Conservation (phyloP, 2,113 vertebrate genomes). For the Brienomyrus longianalis region DNA sequence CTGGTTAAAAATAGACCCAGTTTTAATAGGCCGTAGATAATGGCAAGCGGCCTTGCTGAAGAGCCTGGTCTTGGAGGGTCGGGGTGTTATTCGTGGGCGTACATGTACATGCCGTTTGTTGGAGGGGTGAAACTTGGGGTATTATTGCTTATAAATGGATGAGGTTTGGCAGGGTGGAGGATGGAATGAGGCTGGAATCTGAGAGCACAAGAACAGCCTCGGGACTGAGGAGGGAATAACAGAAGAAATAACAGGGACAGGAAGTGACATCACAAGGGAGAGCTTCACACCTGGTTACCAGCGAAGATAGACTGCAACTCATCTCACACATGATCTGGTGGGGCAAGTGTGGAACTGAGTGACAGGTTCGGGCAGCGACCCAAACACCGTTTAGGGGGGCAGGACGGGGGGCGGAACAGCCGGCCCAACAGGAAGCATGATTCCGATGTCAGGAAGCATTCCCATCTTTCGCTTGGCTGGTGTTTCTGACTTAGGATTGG, state of each 20-base stretch:
- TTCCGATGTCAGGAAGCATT: not conserved
- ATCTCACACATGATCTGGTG: slow-evolving; percentile 18
- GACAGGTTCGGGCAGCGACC: slow-evolving; percentile 42
- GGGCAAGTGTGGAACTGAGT: slow-evolving; percentile 36
- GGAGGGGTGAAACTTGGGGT: not conserved
- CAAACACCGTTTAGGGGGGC: slow-evolving; percentile 26
- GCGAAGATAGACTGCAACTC: not conserved
- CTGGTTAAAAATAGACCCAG: not conserved
- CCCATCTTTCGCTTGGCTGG: not conserved
- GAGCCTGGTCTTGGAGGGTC: not conserved
- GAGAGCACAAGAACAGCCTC: not conserved
- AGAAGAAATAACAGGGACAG: not conserved
- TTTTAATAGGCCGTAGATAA: not conserved
- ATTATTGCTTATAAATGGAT: not conserved
- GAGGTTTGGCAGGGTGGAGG: not conserved
- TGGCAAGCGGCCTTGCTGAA: no score
- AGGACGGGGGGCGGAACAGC: slow-evolving; percentile 42
- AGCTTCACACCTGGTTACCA: slow-evolving; percentile 23
- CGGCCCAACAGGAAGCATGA: slow-evolving; percentile 20
- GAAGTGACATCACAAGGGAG: slow-evolving; percentile 31
- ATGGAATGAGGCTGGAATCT: not conserved
- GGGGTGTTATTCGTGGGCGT: not conserved
- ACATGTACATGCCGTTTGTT: not conserved
- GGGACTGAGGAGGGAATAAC: not conserved
- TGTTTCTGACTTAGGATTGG: slow-evolving; percentile 5